phyloP scores from a whole-genome alignment of 1,140 invertebrate genomes.

The Musca domestica region DNA sequence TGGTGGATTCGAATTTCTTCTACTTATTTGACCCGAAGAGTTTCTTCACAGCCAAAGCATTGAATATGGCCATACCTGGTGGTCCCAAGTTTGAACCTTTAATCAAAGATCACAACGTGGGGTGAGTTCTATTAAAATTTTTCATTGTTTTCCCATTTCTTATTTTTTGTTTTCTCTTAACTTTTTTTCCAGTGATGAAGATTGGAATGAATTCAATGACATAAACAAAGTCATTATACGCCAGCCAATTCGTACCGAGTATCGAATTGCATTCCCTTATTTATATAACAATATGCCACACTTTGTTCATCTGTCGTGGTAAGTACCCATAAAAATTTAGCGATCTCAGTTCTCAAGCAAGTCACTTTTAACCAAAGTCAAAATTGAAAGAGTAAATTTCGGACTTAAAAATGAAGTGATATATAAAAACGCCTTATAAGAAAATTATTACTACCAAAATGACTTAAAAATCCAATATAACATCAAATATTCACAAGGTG shows the following conservation, averaged over 20 bases:
- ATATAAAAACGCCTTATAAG: constrained; percentile 26
- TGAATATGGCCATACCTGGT: constrained; percentile 99
- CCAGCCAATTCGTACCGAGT: constrained; percentile 97
- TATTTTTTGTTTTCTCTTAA: neutral
- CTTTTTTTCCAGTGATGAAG: constrained; percentile 80
- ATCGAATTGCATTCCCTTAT: constrained; percentile 98
- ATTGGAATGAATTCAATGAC: constrained; percentile 99
- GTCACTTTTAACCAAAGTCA: constrained; percentile 1
- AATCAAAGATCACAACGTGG: constrained; percentile 95
- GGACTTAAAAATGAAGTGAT: constrained; percentile 12
- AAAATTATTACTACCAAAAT: constrained; percentile 30
- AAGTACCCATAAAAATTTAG: constrained; percentile 54
- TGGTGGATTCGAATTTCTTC: constrained; percentile 98
- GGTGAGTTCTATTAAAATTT: constrained; percentile 57
- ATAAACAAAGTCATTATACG: constrained; percentile 99
- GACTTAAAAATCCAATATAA: constrained; percentile 1
- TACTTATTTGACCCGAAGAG: constrained; percentile 99
- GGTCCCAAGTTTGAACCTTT: constrained; percentile 99
- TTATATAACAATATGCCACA: constrained; percentile 98
- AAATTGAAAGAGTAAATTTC: constrained; percentile 14
- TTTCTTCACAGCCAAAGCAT: constrained; percentile 98
- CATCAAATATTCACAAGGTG: constrained; percentile 6
- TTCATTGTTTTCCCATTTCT: neutral
- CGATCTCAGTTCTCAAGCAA: neutral
- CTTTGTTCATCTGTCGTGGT: constrained; percentile 93